These are phyloP conservation scores for Ctenopoma multispine DNA, from an alignment of 2,797 vertebrate species.

Conservation along the genomic window DNA sequence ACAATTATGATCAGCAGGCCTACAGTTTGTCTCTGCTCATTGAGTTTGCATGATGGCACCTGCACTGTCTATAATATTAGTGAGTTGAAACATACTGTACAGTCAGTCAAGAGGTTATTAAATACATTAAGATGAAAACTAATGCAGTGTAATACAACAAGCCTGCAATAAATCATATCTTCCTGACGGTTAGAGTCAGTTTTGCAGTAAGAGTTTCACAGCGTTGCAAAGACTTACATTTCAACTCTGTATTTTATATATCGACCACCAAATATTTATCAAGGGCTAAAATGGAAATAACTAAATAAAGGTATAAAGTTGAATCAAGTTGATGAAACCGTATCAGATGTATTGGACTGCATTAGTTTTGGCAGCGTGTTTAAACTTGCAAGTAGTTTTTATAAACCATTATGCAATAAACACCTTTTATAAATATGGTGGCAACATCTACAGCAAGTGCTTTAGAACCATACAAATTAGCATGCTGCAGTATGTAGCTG, in stretches of 20 bases:
- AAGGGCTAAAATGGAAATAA: not conserved
- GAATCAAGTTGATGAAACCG: not conserved
- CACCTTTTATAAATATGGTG: not conserved
- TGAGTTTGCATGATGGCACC: slow-evolving; percentile 14
- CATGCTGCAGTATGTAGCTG: not conserved
- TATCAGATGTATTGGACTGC: not conserved
- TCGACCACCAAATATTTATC: not conserved
- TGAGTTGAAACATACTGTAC: not conserved
- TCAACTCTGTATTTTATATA: not conserved
- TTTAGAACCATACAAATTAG: slow-evolving; percentile 2
- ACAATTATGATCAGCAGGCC: slow-evolving; percentile 8
- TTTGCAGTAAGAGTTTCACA: not conserved
- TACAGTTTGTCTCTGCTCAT: slow-evolving; percentile 50
- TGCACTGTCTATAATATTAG: slow-evolving; percentile 6
- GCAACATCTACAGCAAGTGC: not conserved
- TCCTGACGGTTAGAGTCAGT: not conserved
- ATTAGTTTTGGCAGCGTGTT: slow-evolving; percentile 13
- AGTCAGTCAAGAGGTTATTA: slow-evolving; percentile 13
- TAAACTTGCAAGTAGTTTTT: slow-evolving; percentile 18
- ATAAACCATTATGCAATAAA: slow-evolving; percentile 18
- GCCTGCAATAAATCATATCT: not conserved
- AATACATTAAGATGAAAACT: not conserved
- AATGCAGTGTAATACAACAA: not conserved
- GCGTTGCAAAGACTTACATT: not conserved
- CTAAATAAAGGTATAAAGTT: not conserved